Percentiles rank a stretch among this genome's conserved stretches.
Conservation (phyloP, 2,888 invertebrate species). For the Acheta domesticus region DNA sequence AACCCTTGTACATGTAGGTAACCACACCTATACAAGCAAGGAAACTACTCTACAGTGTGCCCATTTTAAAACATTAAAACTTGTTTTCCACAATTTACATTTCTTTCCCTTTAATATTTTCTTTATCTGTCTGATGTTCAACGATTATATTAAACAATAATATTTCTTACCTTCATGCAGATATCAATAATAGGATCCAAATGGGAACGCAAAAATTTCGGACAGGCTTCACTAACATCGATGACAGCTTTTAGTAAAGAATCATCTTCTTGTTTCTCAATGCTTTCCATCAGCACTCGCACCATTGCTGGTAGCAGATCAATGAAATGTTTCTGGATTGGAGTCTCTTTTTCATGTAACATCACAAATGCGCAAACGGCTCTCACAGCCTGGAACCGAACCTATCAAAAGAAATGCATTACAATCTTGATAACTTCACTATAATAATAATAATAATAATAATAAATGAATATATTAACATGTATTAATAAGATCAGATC, state of each 20-base stretch:
- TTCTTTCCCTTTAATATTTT: no score
- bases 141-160: no score
- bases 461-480: neutral
- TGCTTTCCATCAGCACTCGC: constrained; percentile 70
- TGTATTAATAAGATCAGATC: neutral
- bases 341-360: constrained; percentile 89
- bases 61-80: no score
- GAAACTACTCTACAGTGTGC: no score
- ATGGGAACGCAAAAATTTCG: constrained; percentile 87
- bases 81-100: no score
- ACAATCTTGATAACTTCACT: neutral
- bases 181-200: constrained; percentile 81
- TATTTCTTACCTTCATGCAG: constrained; percentile 68
- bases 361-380: constrained; percentile 85
- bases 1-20: no score
- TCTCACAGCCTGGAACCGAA: constrained; percentile 77
- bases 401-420: constrained; percentile 41
- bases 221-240: constrained; percentile 88
- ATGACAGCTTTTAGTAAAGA: constrained; percentile 88
- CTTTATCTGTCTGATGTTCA: no score
- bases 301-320: constrained; percentile 79
- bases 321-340: constrained; percentile 81
- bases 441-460: no score
- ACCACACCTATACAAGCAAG: no score
- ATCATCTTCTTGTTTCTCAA: constrained; percentile 83